A percentile compares a stretch with the other conserved stretches of the same genome.
Conservation (phyloP, 2,888 invertebrate genomes). For the Synergus japonicus region DNA sequence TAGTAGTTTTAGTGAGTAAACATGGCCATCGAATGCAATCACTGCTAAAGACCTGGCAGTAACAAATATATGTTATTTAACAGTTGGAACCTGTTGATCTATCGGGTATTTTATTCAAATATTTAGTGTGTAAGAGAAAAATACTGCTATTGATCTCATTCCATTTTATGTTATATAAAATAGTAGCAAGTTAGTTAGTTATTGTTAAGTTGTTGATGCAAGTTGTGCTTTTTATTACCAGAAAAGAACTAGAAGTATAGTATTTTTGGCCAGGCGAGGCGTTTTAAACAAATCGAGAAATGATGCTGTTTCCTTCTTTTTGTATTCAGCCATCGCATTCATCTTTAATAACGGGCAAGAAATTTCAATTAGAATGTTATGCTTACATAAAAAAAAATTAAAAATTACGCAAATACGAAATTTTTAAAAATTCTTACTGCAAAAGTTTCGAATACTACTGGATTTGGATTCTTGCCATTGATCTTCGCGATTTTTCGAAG, state of each 20-base stretch:
- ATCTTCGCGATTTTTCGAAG: slow-evolving; percentile 78
- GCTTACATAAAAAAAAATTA: not conserved
- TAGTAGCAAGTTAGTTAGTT: too few species aligned
- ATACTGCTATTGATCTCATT: too few species aligned
- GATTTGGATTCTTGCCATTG: slow-evolving; percentile 77
- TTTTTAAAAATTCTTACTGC: slow-evolving; percentile 67
- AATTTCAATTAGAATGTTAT: not conserved
- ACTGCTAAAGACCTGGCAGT: slow-evolving; percentile 84
- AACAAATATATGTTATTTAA: not conserved
- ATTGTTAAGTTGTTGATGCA: too few species aligned
- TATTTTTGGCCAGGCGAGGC: slow-evolving; percentile 77
- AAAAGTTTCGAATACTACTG: slow-evolving; percentile 76
- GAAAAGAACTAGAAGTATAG: slow-evolving; percentile 76
- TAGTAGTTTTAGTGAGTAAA: slow-evolving; percentile 90
- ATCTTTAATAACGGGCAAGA: slow-evolving; percentile 62
- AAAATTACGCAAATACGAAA: slow-evolving; percentile 1
- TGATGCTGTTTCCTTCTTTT: slow-evolving; percentile 69
- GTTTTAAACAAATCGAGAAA: slow-evolving; percentile 78
- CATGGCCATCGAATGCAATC: slow-evolving; percentile 91
- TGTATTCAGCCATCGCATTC: slow-evolving; percentile 67
- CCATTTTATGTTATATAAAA: not conserved
- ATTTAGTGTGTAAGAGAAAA: not conserved
- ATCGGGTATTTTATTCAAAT: not conserved
- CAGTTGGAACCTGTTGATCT: not conserved
- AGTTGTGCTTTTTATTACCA: slow-evolving; percentile 71